Evolutionary conservation across 2,113 vertebrate genomes (phyloP).

Genomic region (Xyrauchen texanus): DNA sequence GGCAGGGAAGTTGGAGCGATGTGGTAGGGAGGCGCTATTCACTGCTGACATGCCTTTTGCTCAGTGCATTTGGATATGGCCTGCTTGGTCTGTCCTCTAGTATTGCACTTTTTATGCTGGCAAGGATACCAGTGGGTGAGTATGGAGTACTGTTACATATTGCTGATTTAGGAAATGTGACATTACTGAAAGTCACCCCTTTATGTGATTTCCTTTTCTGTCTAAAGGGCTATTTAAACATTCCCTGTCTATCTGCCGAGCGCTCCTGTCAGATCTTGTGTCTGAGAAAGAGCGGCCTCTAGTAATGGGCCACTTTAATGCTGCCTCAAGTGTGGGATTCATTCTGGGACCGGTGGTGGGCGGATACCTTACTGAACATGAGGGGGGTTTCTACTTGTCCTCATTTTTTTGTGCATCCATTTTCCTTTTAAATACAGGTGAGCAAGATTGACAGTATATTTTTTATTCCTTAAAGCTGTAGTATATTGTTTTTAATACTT

Average conservation of each 20-base stretch:
- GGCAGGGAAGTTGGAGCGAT: conserved; percentile 95
- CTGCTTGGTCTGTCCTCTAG: conserved; percentile 86
- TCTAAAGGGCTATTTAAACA: conserved; percentile 93
- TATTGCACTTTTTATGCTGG: conserved; percentile 82
- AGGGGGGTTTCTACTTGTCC: conserved; percentile 87
- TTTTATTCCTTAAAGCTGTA: no score
- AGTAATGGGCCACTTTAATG: conserved; percentile 90
- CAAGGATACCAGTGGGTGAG: conserved; percentile 90
- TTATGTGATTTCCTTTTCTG: conserved; percentile 1
- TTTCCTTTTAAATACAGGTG: conserved; percentile 92
- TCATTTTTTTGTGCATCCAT: conserved; percentile 85
- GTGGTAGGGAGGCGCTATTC: conserved; percentile 85
- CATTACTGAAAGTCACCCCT: not conserved
- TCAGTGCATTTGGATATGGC: conserved; percentile 86
- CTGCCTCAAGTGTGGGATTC: conserved; percentile 90
- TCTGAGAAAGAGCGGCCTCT: conserved; percentile 85
- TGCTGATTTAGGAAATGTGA: not conserved
- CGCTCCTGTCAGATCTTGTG: conserved; percentile 91
- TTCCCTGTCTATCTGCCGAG: conserved; percentile 92
- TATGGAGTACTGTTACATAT: not conserved
- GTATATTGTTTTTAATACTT: no score
- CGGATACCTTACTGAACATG: conserved; percentile 86
- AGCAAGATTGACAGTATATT: not conserved
- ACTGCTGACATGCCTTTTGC: conserved; percentile 84
- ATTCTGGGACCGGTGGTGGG: conserved; percentile 92